Percentiles rank a stretch among this genome's conserved stretches.
Conservation (phyloP, 2,888 invertebrate species). For the Ormyrus thymus region DNA sequence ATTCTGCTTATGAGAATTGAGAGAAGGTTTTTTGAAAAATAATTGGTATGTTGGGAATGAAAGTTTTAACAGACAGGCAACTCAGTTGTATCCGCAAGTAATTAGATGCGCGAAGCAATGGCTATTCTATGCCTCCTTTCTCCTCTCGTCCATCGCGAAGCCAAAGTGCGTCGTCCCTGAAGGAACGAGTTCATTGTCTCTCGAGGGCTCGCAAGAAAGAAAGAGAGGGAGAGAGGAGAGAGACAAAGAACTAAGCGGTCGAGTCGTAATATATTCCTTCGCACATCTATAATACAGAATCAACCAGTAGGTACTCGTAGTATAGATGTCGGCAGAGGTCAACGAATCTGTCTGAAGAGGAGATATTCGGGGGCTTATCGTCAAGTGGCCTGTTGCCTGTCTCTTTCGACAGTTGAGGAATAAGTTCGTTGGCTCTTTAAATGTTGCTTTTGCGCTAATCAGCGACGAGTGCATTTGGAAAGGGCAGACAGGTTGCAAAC, state of each 20-base stretch:
- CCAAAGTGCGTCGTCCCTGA: constrained; percentile 66
- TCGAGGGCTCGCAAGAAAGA: constrained; percentile 50
- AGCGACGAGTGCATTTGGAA: too few species aligned
- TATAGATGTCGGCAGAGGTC: constrained; percentile 28
- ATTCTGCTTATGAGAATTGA: too few species aligned
- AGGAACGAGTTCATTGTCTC: constrained; percentile 65
- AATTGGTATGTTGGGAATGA: too few species aligned
- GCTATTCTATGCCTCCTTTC: too few species aligned
- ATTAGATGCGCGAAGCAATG: too few species aligned
- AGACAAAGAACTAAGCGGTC: constrained; percentile 58
- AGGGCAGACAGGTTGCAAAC: too few species aligned
- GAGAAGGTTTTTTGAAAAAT: too few species aligned
- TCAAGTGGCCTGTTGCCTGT: background rate
- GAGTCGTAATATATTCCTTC: constrained; percentile 21
- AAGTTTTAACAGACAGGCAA: too few species aligned
- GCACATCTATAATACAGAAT: constrained; percentile 5
- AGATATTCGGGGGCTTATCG: constrained; percentile 17
- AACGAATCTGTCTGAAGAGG: constrained; percentile 9
- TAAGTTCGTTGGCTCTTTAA: too few species aligned
- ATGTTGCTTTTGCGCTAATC: too few species aligned
- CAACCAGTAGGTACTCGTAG: background rate
- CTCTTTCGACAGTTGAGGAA: constrained; percentile 19
- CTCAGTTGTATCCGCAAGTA: too few species aligned
- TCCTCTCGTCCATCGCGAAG: constrained; percentile 44
- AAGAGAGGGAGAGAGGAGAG: constrained; percentile 32